Evolutionary conservation across 2,888 invertebrate genomes (phyloP), one percentile per base, ranked within the genome.

Genomic region (Neocrepidodera transversa): DNA sequence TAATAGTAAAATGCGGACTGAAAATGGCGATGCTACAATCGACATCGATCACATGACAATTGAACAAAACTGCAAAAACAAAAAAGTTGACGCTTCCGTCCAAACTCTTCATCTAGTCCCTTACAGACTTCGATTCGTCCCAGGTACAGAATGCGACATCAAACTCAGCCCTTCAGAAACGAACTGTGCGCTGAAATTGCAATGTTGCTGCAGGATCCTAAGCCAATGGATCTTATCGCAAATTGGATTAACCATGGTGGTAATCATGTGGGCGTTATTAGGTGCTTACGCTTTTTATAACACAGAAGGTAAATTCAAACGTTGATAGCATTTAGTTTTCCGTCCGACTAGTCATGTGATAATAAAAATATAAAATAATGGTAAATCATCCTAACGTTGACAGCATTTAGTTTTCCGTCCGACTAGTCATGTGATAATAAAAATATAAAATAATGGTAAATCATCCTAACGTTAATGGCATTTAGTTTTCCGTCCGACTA

Each of bases 221-320:
- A 77, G 85, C 61, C 79, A 86, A 66, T 84, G 83, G 75, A 64
- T 83, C 11, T 72, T 84, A 47, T 85, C 85, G 63, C 86, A 87
- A 71, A 71, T 85, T 62, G 89, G 89, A 13, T 73, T 90, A 14
- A 81, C 83, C 0, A 76, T 84, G 57, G 78, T 87, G 23, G 79
- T 89, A 30, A 72, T 85, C 1, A 71, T 85, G 7, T 89, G 89
- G 89, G 85, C 87, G 0, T 67, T 86, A 10, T 71, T 85, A 8
- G 88, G 87, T 68, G 84, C 87, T 0, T 83, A 85, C 13, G 80
- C 86, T 0, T 88, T 90, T 74, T 83, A 86, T 63, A 80, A 82
- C 14, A 86, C 86, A 60, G 89, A 90, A 83, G 87, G 86, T 86
- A 79, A 66, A 64, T 45, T n/a, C n/a, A n/a, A n/a, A n/a, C n/a